phyloP scores from a whole-genome alignment of 1,140 invertebrate species.

The Grapholita molesta region DNA sequence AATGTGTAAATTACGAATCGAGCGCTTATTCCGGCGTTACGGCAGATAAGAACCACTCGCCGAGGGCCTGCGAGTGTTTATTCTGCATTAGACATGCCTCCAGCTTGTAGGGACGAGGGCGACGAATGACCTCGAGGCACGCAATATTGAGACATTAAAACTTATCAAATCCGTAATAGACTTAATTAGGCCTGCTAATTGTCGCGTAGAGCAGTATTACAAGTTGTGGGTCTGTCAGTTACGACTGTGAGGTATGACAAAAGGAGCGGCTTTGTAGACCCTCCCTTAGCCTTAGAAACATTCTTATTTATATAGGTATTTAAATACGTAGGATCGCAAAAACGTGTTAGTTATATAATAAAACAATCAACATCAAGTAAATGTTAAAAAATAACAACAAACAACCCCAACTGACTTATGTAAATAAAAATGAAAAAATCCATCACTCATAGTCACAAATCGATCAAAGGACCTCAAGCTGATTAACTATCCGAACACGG shows the following conservation, averaged over 20 bases:
- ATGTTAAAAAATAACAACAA: neutral
- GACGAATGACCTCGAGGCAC: slow-evolving; percentile 40
- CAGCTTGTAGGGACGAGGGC: slow-evolving; percentile 11
- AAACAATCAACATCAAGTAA: neutral
- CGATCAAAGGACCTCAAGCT: slow-evolving; percentile 2
- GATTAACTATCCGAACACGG: slow-evolving; percentile 1
- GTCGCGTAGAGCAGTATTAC: slow-evolving; percentile 48
- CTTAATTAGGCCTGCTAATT: slow-evolving; percentile 66
- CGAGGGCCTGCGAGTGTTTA: neutral
- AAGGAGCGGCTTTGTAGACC: neutral
- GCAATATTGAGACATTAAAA: slow-evolving; percentile 55
- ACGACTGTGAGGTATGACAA: slow-evolving; percentile 25
- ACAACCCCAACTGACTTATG: neutral
- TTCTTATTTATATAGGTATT: neutral
- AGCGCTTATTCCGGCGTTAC: slow-evolving; percentile 19
- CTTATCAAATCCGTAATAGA: slow-evolving; percentile 53
- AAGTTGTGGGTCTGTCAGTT: slow-evolving; percentile 28
- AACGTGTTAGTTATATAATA: no score
- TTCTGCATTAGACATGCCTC: neutral
- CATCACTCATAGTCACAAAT: slow-evolving; percentile 10
- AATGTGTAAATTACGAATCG: slow-evolving; percentile 23
- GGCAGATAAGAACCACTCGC: neutral
- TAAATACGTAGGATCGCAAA: neutral
- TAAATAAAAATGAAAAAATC: slow-evolving; percentile 9
- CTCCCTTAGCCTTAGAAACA: neutral